Conservation (phyloP, 1,140 invertebrate species). For the Triops longicaudatus region DNA sequence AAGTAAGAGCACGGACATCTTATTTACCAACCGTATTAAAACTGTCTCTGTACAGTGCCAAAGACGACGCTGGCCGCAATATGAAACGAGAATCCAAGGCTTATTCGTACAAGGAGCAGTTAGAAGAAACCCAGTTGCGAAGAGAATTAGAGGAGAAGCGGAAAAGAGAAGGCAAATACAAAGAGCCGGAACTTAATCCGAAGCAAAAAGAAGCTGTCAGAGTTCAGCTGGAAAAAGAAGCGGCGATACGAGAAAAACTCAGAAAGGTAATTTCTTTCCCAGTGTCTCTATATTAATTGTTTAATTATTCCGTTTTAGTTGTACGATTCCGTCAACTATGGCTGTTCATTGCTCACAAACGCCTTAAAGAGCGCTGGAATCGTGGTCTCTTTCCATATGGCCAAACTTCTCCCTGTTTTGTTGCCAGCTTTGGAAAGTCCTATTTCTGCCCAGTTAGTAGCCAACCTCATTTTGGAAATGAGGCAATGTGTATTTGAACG, state of each 20-base stretch:
- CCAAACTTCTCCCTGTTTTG: constrained; percentile 52
- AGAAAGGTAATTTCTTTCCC: constrained; percentile 43
- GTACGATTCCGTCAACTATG: constrained; percentile 50
- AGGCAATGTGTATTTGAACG: constrained; percentile 43
- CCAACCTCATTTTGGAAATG: constrained; percentile 52
- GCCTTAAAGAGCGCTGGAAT: constrained; percentile 51
- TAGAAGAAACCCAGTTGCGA: constrained; percentile 83
- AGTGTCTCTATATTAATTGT: not conserved
- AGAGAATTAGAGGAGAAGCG: constrained; percentile 86
- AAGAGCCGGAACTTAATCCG: constrained; percentile 60
- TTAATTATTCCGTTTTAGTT: constrained; percentile 42
- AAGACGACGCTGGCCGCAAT: constrained; percentile 59
- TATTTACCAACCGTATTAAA: constrained; percentile 37
- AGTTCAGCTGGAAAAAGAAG: constrained; percentile 77
- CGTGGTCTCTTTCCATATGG: constrained; percentile 53
- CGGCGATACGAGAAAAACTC: constrained; percentile 57
- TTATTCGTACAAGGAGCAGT: constrained; percentile 94
- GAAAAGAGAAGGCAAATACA: constrained; percentile 56
- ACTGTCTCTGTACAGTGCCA: constrained; percentile 47
- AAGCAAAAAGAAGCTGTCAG: constrained; percentile 91
- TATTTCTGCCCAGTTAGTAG: constrained; percentile 54
- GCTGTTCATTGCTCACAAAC: constrained; percentile 55
- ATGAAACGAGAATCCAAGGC: constrained; percentile 93
- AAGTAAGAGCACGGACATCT: constrained; percentile 46
- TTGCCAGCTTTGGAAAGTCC: constrained; percentile 57